Evolutionary conservation across 2,113 vertebrate genomes (phyloP).

Genomic region (Lonchura striata): DNA sequence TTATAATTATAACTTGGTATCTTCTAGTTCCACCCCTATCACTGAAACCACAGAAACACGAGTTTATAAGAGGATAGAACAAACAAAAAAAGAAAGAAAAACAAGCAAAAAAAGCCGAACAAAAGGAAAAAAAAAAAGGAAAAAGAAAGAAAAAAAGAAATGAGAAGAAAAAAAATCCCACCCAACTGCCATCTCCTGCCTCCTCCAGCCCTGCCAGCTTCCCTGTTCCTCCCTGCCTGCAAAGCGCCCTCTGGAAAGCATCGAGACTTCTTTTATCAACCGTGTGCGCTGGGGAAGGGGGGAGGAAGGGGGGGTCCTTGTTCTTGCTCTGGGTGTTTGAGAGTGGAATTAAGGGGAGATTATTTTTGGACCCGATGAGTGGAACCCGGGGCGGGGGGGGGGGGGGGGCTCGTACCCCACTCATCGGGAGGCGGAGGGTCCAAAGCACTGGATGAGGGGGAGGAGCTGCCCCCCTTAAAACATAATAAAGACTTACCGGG

Average conservation of each 20-base stretch:
- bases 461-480: neutral
- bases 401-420: neutral
- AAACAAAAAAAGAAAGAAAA: neutral
- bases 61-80: neutral
- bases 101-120: neutral
- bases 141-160: neutral
- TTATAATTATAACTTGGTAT: neutral
- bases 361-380: neutral
- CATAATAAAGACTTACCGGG: constrained; percentile 77
- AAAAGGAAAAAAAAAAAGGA: accelerated
- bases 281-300: neutral
- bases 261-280: constrained; percentile 51
- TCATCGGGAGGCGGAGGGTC: neutral
- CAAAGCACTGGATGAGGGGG: neutral
- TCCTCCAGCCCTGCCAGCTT: constrained; percentile 44
- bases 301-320: neutral
- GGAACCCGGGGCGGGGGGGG: neutral
- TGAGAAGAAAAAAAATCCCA: neutral
- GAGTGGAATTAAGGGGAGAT: neutral
- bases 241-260: constrained; percentile 63
- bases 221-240: constrained; percentile 44
- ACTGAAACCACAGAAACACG: neutral
- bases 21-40: neutral
- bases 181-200: constrained; percentile 45
- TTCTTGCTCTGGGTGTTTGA: neutral